Percentiles rank a stretch among this genome's conserved stretches.
phyloP scores from a whole-genome alignment of 2,888 invertebrate genomes.

The Eupithecia vulgata region DNA sequence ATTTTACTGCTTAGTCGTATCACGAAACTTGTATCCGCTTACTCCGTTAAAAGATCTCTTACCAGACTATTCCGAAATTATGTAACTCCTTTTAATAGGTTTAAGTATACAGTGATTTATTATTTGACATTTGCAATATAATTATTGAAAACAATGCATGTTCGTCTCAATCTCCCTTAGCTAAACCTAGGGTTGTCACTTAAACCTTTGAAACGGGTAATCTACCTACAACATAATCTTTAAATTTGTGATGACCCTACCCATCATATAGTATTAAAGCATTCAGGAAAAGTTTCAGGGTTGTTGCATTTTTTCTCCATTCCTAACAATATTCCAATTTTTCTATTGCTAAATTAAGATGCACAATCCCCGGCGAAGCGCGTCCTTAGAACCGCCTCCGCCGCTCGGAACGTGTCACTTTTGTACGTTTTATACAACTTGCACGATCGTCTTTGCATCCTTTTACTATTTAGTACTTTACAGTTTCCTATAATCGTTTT shows the following conservation, averaged over 20 bases:
- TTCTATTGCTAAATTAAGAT: conserved; percentile 29
- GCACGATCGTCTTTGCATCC: conserved; percentile 37
- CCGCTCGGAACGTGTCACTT: conserved; percentile 31
- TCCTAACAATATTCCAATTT: conserved; percentile 25
- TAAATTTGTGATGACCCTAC: conserved; percentile 6
- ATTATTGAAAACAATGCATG: conserved; percentile 50
- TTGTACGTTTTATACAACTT: conserved; percentile 48
- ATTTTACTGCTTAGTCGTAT: background rate
- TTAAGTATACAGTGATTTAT: conserved; percentile 59
- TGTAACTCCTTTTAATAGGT: conserved; percentile 29
- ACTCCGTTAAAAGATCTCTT: conserved; percentile 15
- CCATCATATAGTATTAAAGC: conserved; percentile 9
- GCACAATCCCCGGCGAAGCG: conserved; percentile 14
- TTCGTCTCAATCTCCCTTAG: conserved; percentile 53
- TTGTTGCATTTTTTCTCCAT: conserved; percentile 26
- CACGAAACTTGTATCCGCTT: background rate
- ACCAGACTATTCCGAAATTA: conserved; percentile 32
- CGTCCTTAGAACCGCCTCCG: background rate
- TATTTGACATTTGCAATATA: conserved; percentile 66
- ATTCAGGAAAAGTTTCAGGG: conserved; percentile 6
- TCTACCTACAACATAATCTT: background rate
- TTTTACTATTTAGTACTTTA: conserved; percentile 30
- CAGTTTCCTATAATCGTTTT: conserved; percentile 31
- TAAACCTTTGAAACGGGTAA: background rate
- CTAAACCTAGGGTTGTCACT: conserved; percentile 16